Percentiles rank a stretch among this genome's conserved stretches.
These are phyloP conservation scores for Ridgeia piscesae DNA, from an alignment of 1,140 invertebrate genomes.

Conservation along the genomic window DNA sequence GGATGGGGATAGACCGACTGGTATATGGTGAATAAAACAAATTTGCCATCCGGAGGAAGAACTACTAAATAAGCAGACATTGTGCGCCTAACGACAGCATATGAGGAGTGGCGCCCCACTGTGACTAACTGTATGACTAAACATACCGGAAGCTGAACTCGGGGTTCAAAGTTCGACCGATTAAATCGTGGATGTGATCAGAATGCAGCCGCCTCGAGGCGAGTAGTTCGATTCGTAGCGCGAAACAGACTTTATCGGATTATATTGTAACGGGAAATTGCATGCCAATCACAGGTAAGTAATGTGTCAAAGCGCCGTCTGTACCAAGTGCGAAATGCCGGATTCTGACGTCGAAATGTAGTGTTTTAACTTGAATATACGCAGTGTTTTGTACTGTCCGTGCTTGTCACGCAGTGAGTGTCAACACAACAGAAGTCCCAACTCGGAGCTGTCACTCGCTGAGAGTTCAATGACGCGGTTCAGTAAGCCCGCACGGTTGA, in stretches of 20 bases:
- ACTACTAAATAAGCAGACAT: too few relatives aligned
- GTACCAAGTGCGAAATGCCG: not conserved
- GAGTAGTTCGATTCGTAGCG: not conserved
- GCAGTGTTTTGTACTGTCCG: not conserved
- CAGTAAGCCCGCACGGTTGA: not conserved
- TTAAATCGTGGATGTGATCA: not conserved
- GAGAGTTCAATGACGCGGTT: not conserved
- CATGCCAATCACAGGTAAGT: not conserved
- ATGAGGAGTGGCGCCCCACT: not conserved
- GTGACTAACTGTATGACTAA: not conserved
- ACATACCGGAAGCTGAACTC: not conserved
- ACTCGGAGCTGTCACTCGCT: not conserved
- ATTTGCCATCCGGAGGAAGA: too few relatives aligned
- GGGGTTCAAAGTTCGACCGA: not conserved
- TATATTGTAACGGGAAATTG: not conserved
- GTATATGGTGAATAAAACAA: too few relatives aligned
- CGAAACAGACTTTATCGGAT: not conserved
- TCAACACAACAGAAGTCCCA: not conserved
- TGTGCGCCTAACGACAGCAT: not conserved
- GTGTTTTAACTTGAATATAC: not conserved
- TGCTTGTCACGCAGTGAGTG: not conserved
- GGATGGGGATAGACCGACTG: too few relatives aligned
- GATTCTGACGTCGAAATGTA: not conserved
- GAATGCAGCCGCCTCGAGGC: constrained; percentile 2
- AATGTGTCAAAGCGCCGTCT: not conserved